Conservation (phyloP, 2,888 invertebrate genomes). For the Pterostichus madidus region DNA sequence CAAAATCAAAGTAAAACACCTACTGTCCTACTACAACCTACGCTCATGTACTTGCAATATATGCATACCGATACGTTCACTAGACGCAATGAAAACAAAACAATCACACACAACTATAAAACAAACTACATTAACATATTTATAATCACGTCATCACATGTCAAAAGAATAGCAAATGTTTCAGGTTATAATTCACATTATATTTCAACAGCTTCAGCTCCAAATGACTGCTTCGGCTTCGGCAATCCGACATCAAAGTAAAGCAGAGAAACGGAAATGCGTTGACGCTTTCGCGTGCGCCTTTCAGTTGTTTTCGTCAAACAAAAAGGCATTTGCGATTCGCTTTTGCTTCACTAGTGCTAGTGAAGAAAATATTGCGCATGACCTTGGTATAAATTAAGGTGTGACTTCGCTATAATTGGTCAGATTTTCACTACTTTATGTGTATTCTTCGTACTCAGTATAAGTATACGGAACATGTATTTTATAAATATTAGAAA, state of each 20-base stretch:
- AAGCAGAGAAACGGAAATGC: background rate
- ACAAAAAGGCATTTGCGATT: slow-evolving; percentile 28
- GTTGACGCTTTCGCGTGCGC: slow-evolving; percentile 26
- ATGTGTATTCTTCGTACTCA: background rate
- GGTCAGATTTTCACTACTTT: slow-evolving; percentile 41
- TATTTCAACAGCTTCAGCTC: slow-evolving; percentile 6
- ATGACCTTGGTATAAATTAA: slow-evolving; percentile 53
- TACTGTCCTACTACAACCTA: background rate
- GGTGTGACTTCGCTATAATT: slow-evolving; percentile 59
- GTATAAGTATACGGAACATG: background rate
- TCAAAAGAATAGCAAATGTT: slow-evolving; percentile 43
- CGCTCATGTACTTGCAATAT: too few species aligned
- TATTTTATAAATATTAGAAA: background rate
- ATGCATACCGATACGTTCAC: slow-evolving; percentile 31
- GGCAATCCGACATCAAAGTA: background rate
- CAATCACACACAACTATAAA: slow-evolving; percentile 23
- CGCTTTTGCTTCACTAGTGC: slow-evolving; percentile 18
- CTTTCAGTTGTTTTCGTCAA: slow-evolving; percentile 1
- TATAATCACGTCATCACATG: slow-evolving; percentile 37
- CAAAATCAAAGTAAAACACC: background rate
- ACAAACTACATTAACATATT: slow-evolving; percentile 53
- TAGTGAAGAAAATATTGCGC: slow-evolving; percentile 1
- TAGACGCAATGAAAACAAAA: slow-evolving; percentile 45
- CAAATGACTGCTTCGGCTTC: background rate
- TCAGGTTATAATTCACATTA: slow-evolving; percentile 7